Conservation (phyloP, 2,113 vertebrate genomes). For the Plecotus auritus region DNA sequence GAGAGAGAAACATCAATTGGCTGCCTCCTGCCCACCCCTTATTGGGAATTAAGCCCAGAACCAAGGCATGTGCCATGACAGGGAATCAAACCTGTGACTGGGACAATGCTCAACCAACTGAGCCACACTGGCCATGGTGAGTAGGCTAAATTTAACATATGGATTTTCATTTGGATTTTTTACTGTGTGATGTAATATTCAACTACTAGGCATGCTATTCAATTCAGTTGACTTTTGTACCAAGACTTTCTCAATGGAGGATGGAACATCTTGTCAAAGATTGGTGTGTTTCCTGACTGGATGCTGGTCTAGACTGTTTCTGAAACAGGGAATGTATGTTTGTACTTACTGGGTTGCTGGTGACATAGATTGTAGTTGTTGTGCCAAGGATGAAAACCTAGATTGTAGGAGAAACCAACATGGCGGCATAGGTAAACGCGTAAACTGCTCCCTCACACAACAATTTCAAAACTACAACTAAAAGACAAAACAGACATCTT, state of each 20-base stretch:
- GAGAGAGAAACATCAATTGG: no score
- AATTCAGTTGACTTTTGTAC: neutral
- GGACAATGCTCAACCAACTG: no score
- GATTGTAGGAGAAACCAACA: no score
- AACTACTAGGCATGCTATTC: neutral
- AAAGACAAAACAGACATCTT: no score
- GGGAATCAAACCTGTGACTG: no score
- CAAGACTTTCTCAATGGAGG: neutral
- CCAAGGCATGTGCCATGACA: no score
- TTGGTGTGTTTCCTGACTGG: neutral
- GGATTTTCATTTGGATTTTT: constrained; percentile 15
- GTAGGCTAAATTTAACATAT: neutral
- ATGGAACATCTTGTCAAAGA: neutral
- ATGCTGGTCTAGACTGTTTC: neutral
- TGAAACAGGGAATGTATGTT: neutral
- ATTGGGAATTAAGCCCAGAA: no score
- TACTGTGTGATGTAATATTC: neutral
- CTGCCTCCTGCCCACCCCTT: no score
- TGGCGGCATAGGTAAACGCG: no score
- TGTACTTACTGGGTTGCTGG: neutral
- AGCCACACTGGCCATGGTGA: no score
- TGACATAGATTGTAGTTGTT: neutral
- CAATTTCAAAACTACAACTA: no score
- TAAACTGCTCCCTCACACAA: no score
- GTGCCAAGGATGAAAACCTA: neutral